Conservation (phyloP, 2,113 vertebrate species). For the Eubucco bourcierii region DNA sequence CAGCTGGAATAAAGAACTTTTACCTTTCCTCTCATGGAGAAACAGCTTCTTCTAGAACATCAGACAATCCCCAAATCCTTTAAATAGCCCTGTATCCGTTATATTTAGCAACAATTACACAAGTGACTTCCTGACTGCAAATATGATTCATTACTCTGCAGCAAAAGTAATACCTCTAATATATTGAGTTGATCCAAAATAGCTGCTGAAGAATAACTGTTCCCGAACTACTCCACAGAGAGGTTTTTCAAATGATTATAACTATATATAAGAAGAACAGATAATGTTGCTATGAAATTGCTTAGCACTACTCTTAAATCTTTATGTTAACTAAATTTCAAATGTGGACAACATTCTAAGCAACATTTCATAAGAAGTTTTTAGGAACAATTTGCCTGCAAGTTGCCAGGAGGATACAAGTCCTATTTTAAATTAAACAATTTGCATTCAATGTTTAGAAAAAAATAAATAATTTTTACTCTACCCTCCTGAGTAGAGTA, state of each 20-base stretch:
- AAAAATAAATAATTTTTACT: neutral
- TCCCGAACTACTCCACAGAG: neutral
- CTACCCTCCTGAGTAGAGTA: neutral
- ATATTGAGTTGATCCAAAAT: conserved; percentile 57
- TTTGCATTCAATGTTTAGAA: neutral
- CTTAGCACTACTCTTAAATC: neutral
- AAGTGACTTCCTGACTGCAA: conserved; percentile 48
- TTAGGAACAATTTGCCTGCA: neutral
- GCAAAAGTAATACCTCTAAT: conserved; percentile 53
- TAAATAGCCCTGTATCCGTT: conserved; percentile 32
- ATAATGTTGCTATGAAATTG: neutral
- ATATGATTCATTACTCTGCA: conserved; percentile 57
- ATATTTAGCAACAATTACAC: conserved; percentile 52
- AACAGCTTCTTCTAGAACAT: conserved; percentile 3
- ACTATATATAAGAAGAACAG: neutral
- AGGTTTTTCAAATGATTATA: neutral
- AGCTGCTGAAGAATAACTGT: conserved; percentile 46
- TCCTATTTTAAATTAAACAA: neutral
- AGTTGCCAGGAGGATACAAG: neutral
- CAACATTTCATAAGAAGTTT: neutral
- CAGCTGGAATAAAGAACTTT: neutral
- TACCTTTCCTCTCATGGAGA: neutral
- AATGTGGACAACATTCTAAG: neutral
- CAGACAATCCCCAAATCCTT: conserved; percentile 31
- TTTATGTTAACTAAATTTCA: conserved; percentile 26